Conservation (phyloP, 2,888 invertebrate genomes). For the Morpho achilles region DNA sequence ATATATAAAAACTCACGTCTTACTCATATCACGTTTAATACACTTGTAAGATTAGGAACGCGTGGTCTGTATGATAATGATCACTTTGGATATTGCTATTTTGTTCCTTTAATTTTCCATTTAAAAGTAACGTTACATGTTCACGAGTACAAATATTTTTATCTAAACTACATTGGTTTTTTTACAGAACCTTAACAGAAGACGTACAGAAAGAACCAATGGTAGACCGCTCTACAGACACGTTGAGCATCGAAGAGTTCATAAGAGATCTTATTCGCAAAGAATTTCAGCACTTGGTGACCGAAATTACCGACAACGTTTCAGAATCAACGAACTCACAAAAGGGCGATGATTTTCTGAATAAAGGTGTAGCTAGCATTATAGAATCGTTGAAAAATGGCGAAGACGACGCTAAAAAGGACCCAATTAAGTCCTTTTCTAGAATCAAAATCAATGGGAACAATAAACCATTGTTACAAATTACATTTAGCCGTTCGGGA, state of each 20-base stretch:
- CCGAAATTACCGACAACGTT: slow-evolving; percentile 50
- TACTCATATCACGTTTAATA: too few relatives aligned
- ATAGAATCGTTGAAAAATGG: slow-evolving; percentile 49
- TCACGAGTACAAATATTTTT: too few relatives aligned
- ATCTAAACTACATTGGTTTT: neutral
- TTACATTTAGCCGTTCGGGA: slow-evolving; percentile 57
- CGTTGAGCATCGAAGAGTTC: slow-evolving; percentile 62
- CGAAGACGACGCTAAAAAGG: slow-evolving; percentile 39
- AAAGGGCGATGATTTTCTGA: slow-evolving; percentile 50
- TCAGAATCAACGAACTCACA: slow-evolving; percentile 32
- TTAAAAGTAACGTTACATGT: too few relatives aligned
- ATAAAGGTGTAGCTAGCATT: slow-evolving; percentile 58
- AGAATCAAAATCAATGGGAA: slow-evolving; percentile 68
- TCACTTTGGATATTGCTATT: too few relatives aligned
- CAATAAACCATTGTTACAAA: slow-evolving; percentile 65
- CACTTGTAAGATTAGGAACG: too few relatives aligned
- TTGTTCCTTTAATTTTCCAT: too few relatives aligned
- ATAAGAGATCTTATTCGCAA: slow-evolving; percentile 63
- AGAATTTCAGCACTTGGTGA: slow-evolving; percentile 57
- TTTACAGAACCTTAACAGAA: slow-evolving; percentile 31
- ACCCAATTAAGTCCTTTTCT: slow-evolving; percentile 54
- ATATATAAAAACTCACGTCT: too few relatives aligned
- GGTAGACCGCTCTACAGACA: slow-evolving; percentile 64
- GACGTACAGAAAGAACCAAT: slow-evolving; percentile 37
- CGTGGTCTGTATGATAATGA: too few relatives aligned